Percentiles rank a stretch among this genome's conserved stretches.
These are phyloP conservation scores for Urocolius indicus DNA, from an alignment of 2,113 vertebrate species.

Conservation along the genomic window DNA sequence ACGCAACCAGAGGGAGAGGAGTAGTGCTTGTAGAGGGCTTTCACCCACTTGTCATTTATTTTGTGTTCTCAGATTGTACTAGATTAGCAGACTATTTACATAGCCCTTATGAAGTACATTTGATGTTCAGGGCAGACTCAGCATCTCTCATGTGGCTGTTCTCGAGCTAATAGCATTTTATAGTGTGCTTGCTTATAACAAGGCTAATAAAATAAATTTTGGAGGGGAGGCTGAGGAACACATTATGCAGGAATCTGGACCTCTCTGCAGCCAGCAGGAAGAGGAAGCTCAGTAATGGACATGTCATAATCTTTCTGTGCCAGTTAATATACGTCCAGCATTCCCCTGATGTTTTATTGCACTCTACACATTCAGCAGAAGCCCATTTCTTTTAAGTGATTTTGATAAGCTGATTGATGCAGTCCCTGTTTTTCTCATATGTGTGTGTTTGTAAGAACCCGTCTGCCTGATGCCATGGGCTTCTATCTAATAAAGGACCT, in stretches of 20 bases:
- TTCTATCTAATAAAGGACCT: slow-evolving; percentile 74
- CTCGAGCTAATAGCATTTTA: slow-evolving; percentile 34
- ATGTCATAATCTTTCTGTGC: slow-evolving; percentile 34
- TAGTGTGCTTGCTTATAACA: neutral
- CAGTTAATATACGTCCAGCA: slow-evolving; percentile 31
- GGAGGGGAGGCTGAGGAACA: neutral
- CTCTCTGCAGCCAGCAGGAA: neutral
- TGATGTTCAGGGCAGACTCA: slow-evolving; percentile 29
- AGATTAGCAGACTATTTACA: neutral
- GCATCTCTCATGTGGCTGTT: slow-evolving; percentile 33
- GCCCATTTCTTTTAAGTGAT: slow-evolving; percentile 53
- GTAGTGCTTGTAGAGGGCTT: neutral
- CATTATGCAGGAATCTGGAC: neutral
- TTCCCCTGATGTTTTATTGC: slow-evolving; percentile 68
- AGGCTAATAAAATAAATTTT: slow-evolving; percentile 50
- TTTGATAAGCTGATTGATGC: slow-evolving; percentile 72
- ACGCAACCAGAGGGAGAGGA: neutral
- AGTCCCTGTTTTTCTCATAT: slow-evolving; percentile 58
- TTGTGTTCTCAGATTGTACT: neutral
- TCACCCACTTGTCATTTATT: neutral
- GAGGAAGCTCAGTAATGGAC: slow-evolving; percentile 41
- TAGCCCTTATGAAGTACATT: slow-evolving; percentile 4
- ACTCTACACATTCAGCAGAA: slow-evolving; percentile 52
- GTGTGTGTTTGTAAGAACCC: slow-evolving; percentile 50
- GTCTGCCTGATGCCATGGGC: slow-evolving; percentile 65